Evolutionary conservation across 1,140 invertebrate genomes (phyloP), one percentile per base, ranked within the genome.

Genomic region (Antheraea pernyi): DNA sequence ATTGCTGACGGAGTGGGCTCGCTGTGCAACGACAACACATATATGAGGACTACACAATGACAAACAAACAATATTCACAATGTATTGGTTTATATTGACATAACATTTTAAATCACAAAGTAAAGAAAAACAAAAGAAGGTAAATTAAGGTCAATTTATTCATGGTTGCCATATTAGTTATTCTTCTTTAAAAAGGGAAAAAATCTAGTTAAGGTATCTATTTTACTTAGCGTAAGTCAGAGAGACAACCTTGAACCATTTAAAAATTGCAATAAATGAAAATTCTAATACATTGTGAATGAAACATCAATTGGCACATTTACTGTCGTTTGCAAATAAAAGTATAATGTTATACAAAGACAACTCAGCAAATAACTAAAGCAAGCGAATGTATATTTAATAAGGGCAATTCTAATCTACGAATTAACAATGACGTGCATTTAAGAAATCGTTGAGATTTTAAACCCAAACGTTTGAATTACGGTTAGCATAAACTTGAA

Each of bases 1-100:
- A 97, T 96, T 63, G 96, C 95, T 74, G 95, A 96, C 10, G 96
- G 95, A 66, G 95, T 95, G 11, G 96, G 96, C 77, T 97, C 96
- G 83, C 91, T 92, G 87, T 89, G 89, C 85, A 88, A 88, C 80
- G 46, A 89, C 85, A 84, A 86, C 85, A 82, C 74, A 74, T 69
- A 67, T 74, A 80, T 82, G 39, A 76, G 72, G 69, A 82, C 75
- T 75, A 82, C 75, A 80, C 76, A 76, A 72, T 71, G 59, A 78
- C 73, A 80, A 73, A 78, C 71, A 82, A 71, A 80, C 46, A 16
- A 22, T 36, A 22, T 61, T 61, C 36, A 61, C 19, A 53, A 53
- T 53, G 46, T 53, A 53, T 53, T n/a, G 46, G 0, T 53, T 53
- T 53, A 13, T 53, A 16, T 48, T 48, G 9, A 39, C 37, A n/a